Conservation (phyloP, 2,888 invertebrate species). For the Heliconius erato region DNA sequence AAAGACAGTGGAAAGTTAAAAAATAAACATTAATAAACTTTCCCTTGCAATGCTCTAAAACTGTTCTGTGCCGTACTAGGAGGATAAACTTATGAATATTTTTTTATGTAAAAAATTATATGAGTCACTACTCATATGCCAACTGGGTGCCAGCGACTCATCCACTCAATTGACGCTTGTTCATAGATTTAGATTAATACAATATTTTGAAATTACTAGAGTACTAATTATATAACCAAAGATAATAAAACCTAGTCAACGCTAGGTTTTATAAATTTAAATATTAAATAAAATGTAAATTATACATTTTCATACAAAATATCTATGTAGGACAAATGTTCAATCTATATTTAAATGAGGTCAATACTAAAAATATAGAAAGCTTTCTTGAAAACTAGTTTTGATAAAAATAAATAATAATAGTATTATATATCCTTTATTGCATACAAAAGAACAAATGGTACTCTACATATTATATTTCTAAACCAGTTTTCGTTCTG, state of each 20-base stretch:
- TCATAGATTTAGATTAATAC: not conserved
- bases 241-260: not conserved
- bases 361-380: conserved; percentile 22
- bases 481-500: not conserved
- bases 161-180: not conserved
- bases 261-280: not conserved
- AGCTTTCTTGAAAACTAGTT: not conserved
- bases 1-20: not conserved
- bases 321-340: conserved; percentile 3
- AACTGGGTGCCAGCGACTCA: not conserved
- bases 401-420: not conserved
- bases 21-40: not conserved
- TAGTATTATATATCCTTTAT: not conserved
- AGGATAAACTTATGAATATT: not conserved
- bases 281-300: not conserved
- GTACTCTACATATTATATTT: not conserved
- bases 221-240: not conserved
- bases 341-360: conserved; percentile 11
- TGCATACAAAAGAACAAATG: not conserved
- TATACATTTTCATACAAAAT: not conserved
- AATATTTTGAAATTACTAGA: not conserved
- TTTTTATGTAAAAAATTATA: not conserved
- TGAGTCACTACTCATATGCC: not conserved
- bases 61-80: not conserved
- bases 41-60: not conserved